These are phyloP conservation scores for Leptonema lineaticorne DNA, from an alignment of 1,140 invertebrate species.

Conservation along the genomic window DNA sequence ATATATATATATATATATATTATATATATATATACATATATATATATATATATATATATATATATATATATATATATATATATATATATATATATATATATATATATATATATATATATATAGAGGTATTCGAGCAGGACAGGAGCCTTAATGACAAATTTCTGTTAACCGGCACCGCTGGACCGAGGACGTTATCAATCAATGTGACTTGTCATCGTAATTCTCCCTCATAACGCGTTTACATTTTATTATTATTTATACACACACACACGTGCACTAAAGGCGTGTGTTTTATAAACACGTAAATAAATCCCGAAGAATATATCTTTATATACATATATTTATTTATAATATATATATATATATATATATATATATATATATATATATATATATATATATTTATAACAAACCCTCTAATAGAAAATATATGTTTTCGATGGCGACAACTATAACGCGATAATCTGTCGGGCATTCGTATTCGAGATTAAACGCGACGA, in stretches of 20 bases:
- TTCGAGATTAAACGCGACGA: too few relatives aligned
- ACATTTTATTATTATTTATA: too few relatives aligned
- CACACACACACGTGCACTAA: not conserved
- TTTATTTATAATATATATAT: not conserved
- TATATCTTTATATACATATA: too few relatives aligned
- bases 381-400: not conserved
- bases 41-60: not conserved
- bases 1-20: not conserved
- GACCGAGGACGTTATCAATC: conserved; percentile 26
- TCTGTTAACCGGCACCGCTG: conserved; percentile 25
- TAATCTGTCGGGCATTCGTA: too few relatives aligned
- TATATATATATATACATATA: not conserved
- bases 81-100: not conserved
- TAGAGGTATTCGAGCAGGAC: conserved; percentile 6
- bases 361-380: not conserved
- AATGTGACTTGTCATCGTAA: conserved; percentile 28
- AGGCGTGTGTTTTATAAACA: not conserved
- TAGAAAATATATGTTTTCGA: not conserved
- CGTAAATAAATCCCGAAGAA: too few relatives aligned
- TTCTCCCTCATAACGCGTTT: too few relatives aligned
- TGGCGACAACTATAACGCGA: too few relatives aligned
- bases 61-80: not conserved
- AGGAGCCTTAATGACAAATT: conserved; percentile 30
- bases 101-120: not conserved
- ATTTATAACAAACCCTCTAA: not conserved